Percentiles rank a stretch among this genome's conserved stretches.
phyloP scores from a whole-genome alignment of 2,888 invertebrate species.

The Sympetrum striolatum region DNA sequence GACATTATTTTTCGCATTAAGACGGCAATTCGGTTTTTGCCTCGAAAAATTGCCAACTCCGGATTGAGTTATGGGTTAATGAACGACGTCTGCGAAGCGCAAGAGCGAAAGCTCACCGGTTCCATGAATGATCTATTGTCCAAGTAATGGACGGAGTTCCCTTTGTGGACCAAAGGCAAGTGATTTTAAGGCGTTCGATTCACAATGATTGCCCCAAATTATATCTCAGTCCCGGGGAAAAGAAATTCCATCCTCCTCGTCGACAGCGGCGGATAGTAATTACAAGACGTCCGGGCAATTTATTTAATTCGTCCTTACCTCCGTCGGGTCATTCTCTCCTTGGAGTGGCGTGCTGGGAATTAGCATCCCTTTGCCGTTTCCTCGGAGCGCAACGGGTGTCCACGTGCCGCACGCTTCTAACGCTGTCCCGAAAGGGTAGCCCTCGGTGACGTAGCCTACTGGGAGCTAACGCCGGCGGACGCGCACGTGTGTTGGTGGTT shows the following conservation, averaged over 20 bases:
- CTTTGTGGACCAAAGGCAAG: not conserved
- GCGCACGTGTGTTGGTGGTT: not conserved
- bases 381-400: not conserved
- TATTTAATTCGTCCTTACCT: not conserved
- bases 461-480: not conserved
- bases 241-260: not conserved
- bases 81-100: too few species aligned
- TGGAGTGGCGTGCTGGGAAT: not conserved
- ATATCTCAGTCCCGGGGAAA: not conserved
- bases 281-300: not conserved
- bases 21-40: too few species aligned
- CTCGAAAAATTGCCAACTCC: too few species aligned
- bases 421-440: not conserved
- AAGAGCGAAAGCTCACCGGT: too few species aligned
- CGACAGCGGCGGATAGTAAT: not conserved
- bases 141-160: not conserved
- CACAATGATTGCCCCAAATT: not conserved
- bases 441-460: not conserved
- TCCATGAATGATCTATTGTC: not conserved
- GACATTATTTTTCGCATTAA: too few species aligned
- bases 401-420: not conserved
- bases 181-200: not conserved
- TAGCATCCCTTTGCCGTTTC: not conserved
- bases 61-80: too few species aligned
- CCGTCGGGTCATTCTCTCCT: not conserved